Percentiles rank a stretch among this genome's conserved stretches.
Evolutionary conservation across 2,797 vertebrate genomes (phyloP).

Genomic region (Scleropages formosus): DNA sequence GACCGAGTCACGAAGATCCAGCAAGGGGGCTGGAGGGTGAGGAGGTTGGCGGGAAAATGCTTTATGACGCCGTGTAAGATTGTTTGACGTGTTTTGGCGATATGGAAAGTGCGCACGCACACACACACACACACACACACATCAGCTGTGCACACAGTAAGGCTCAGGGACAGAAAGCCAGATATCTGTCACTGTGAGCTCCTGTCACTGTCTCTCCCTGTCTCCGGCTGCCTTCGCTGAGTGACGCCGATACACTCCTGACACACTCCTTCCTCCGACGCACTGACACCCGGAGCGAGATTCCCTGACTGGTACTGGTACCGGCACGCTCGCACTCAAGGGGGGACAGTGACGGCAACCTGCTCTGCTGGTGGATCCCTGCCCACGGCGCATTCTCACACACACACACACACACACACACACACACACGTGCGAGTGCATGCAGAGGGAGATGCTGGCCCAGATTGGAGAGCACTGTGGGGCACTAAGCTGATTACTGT

Average conservation of each 20-base stretch:
- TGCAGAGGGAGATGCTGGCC: conserved; percentile 34
- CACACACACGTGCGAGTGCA: conserved; percentile 31
- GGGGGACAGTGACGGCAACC: neutral
- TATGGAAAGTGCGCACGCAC: conserved; percentile 47
- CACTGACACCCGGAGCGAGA: conserved; percentile 29
- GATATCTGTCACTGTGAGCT: conserved; percentile 66
- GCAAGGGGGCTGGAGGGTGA: conserved; percentile 33
- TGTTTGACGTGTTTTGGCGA: conserved; percentile 66
- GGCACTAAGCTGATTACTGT: conserved; percentile 51
- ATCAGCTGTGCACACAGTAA: conserved; percentile 55
- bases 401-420: conserved; percentile 28
- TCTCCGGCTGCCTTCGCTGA: conserved; percentile 47
- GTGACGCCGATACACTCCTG: conserved; percentile 66
- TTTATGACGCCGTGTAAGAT: conserved; percentile 50
- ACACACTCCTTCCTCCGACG: conserved; percentile 44
- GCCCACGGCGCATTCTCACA: conserved; percentile 22
- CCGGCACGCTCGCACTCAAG: neutral
- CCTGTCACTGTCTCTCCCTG: conserved; percentile 62
- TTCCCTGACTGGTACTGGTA: neutral
- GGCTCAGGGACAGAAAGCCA: conserved; percentile 65
- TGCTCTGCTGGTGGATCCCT: neutral
- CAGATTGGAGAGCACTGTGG: conserved; percentile 42
- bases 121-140: conserved; percentile 49
- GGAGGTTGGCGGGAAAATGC: conserved; percentile 55
- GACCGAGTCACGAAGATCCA: neutral